These are phyloP conservation scores for Campylomormyrus numenius DNA, from an alignment of 2,113 vertebrate genomes.

Conservation along the genomic window DNA sequence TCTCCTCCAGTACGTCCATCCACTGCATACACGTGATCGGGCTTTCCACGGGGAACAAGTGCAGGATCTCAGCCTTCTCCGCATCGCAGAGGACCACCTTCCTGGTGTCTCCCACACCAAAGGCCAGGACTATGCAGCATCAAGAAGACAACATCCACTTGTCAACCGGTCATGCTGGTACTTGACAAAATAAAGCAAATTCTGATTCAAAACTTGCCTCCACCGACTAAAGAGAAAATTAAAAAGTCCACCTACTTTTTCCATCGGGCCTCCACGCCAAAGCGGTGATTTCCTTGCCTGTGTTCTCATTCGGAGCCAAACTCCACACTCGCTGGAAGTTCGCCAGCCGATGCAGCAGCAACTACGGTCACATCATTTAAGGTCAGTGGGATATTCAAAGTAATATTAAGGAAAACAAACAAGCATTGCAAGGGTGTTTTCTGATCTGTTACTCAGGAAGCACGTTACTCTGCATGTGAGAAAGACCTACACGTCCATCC, in stretches of 20 bases:
- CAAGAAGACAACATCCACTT: constrained; percentile 22
- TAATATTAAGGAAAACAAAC: not conserved
- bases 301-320: constrained; percentile 85
- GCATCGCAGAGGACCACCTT: constrained; percentile 88
- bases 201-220: not conserved
- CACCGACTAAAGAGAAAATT: not conserved
- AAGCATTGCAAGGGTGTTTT: not conserved
- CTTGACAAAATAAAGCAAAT: not conserved
- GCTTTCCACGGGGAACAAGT: constrained; percentile 75
- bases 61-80: constrained; percentile 93
- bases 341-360: constrained; percentile 87
- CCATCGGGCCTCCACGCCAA: constrained; percentile 96
- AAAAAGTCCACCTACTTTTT: constrained; percentile 74
- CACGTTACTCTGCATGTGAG: not conserved
- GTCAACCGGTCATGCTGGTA: not conserved
- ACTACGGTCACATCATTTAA: constrained; percentile 52
- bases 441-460: not conserved
- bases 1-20: constrained; percentile 93
- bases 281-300: constrained; percentile 88
- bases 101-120: constrained; percentile 85
- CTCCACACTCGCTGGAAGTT: constrained; percentile 96
- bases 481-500: not conserved
- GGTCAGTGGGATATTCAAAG: not conserved
- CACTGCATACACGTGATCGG: constrained; percentile 90
- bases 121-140: constrained; percentile 75